Evolutionary conservation across 2,888 invertebrate genomes (phyloP).

Genomic region (Drosophila antonietae): DNA sequence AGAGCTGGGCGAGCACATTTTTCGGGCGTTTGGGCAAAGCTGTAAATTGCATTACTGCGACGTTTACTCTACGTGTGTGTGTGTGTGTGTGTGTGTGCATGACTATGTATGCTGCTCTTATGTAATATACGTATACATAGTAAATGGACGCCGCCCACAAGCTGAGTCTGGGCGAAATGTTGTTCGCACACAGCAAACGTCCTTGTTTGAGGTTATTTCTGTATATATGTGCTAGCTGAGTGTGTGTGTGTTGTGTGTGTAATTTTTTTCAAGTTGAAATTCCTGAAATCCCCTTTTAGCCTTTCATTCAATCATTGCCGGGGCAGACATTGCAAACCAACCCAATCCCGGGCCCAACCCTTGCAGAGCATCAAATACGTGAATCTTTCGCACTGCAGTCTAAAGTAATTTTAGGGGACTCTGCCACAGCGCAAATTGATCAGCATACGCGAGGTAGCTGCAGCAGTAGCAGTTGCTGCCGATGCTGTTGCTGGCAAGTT

Average conservation of each 20-base stretch:
- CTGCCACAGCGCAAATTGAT: slow-evolving; percentile 62
- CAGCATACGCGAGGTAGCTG: slow-evolving; percentile 46
- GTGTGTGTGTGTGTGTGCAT: slow-evolving; percentile 25
- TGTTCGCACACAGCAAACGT: slow-evolving; percentile 65
- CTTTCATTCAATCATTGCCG: slow-evolving; percentile 75
- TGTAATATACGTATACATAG: slow-evolving; percentile 55
- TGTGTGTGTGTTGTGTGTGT: slow-evolving; percentile 11
- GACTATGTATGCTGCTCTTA: slow-evolving; percentile 40
- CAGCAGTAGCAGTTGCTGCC: slow-evolving; percentile 11
- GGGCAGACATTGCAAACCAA: slow-evolving; percentile 14
- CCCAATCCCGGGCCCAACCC: slow-evolving; percentile 15
- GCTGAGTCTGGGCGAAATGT: slow-evolving; percentile 44
- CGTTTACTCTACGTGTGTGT: slow-evolving; percentile 16
- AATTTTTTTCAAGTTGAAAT: slow-evolving; percentile 60
- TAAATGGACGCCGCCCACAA: slow-evolving; percentile 18
- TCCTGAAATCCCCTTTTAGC: slow-evolving; percentile 72
- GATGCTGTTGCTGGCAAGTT: slow-evolving; percentile 50
- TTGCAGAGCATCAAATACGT: slow-evolving; percentile 31
- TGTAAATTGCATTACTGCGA: slow-evolving; percentile 78
- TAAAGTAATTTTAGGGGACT: slow-evolving; percentile 62
- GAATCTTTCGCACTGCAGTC: slow-evolving; percentile 63
- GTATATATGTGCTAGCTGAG: slow-evolving; percentile 38
- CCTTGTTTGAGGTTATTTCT: slow-evolving; percentile 80
- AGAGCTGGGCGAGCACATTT: slow-evolving; percentile 16
- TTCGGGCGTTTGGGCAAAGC: slow-evolving; percentile 28